A percentile compares a stretch with the other conserved stretches of the same genome.
These are phyloP conservation scores for Timema cristinae DNA, from an alignment of 2,888 invertebrate genomes.

Conservation along the genomic window DNA sequence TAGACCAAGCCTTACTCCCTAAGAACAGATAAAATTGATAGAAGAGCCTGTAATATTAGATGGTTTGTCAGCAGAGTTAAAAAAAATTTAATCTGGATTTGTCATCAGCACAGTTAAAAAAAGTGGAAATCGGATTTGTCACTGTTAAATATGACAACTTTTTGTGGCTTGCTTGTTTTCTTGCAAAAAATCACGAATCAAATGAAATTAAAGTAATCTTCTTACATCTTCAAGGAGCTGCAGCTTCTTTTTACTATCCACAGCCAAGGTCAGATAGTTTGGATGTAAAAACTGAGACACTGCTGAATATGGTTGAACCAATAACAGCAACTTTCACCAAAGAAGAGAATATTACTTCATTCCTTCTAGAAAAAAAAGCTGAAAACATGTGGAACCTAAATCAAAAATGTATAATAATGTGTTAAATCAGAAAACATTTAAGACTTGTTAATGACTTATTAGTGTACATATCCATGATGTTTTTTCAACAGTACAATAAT, in stretches of 20 bases:
- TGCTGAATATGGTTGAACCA: neutral
- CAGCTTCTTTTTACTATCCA: constrained; percentile 6
- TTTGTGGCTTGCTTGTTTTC: constrained; percentile 2
- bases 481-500: neutral
- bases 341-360: neutral
- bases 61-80: neutral
- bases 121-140: constrained; percentile 2
- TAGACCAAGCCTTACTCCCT: neutral
- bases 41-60: constrained; percentile 7
- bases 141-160: neutral
- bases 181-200: constrained; percentile 1
- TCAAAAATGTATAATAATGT: no score
- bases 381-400: neutral
- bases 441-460: neutral
- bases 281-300: neutral
- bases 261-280: neutral
- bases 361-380: neutral
- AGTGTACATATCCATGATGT: neutral
- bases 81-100: constrained; percentile 9
- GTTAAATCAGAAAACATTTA: neutral
- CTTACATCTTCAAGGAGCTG: neutral
- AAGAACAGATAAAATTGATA: neutral
- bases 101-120: no score
- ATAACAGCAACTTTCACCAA: neutral
- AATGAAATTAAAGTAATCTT: constrained; percentile 9